Base-by-base conservation (phyloP, 2,113 vertebrate genomes). In the Dromas ardeola region DNA sequence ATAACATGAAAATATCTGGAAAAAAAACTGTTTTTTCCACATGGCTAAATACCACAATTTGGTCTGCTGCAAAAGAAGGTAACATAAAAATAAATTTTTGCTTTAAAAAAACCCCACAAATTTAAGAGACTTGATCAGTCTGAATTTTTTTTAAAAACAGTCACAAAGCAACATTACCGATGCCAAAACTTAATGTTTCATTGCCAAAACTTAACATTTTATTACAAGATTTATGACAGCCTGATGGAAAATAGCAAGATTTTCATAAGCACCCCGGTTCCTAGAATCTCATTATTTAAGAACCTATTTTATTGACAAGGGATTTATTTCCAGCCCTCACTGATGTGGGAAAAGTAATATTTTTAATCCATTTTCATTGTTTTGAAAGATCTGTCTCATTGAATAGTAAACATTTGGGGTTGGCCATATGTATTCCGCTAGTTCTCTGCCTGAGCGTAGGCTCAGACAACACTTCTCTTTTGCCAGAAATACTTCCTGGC, bases 401-500 rank as follows among this genome's bases (percentile, higher is more conserved):
- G 29, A 73, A 63, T 7, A 61, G 27, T 30, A 86, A 96, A 89
- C 25, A 81, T 78, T 59, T 52, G 34, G 18, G 11, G 7, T 20
- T 79, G 27, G 21, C 21, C 73, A 23, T 55, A 25, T 19, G 29
- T 21, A 47, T 86, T 78, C 83, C 20, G 42, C 49, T 38, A 6
- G 34, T 86, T 83, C 58, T 79, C 77, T 56, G 26, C 32, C 50
- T 50, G 26, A 81, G 18, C 23, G 15, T 3, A 78, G 23, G 13
- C 23, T 87, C 52, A 10, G 65, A 62, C 32, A 84, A 74, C 23
- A 27, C 13, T 63, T 81, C 18, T 40, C 14, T 71, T 53, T 62
- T 65, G 65, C 65, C 91, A 97, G 70, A 93, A 93, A 81, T 71
- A 19, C 23, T 55, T 67, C 25, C 69, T 71, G 38, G 65, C 83